Evolutionary conservation across 2,113 vertebrate species (phyloP).

Genomic region (Isurus oxyrinchus): DNA sequence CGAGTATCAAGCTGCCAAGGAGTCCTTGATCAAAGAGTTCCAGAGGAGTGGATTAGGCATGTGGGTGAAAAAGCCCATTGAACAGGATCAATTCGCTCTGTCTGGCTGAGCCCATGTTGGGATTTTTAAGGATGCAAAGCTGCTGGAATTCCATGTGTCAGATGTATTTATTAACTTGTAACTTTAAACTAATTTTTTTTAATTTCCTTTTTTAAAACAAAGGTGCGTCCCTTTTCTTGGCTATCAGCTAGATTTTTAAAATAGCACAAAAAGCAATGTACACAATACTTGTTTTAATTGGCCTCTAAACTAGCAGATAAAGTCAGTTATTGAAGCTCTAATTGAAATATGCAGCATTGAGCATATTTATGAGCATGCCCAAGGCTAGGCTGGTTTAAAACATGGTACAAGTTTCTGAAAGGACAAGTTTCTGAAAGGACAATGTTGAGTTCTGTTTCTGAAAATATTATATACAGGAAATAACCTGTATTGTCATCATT

Average conservation of each 20-base stretch:
- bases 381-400: not conserved
- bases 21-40: slow-evolving; percentile 85
- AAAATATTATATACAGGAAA: not conserved
- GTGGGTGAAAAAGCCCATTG: slow-evolving; percentile 96
- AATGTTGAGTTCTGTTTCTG: not conserved
- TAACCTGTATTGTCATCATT: not conserved
- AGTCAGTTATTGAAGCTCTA: not conserved
- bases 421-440: not conserved
- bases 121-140: slow-evolving; percentile 13
- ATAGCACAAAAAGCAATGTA: not conserved
- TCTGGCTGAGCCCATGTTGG: slow-evolving; percentile 54
- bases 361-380: not conserved
- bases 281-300: slow-evolving; percentile 8
- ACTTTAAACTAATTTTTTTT: slow-evolving; percentile 30
- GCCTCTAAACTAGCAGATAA: not conserved
- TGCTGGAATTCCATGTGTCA: slow-evolving; percentile 35
- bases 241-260: slow-evolving; percentile 30
- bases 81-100: slow-evolving; percentile 96
- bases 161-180: slow-evolving; percentile 36
- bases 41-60: slow-evolving; percentile 91
- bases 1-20: slow-evolving; percentile 89
- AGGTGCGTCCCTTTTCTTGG: slow-evolving; percentile 12
- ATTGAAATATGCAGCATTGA: not conserved
- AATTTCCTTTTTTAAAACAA: not conserved
- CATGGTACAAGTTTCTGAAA: not conserved